Evolutionary conservation across 2,888 invertebrate genomes (phyloP).

Genomic region (Kuschelorhynchus macadamiae): DNA sequence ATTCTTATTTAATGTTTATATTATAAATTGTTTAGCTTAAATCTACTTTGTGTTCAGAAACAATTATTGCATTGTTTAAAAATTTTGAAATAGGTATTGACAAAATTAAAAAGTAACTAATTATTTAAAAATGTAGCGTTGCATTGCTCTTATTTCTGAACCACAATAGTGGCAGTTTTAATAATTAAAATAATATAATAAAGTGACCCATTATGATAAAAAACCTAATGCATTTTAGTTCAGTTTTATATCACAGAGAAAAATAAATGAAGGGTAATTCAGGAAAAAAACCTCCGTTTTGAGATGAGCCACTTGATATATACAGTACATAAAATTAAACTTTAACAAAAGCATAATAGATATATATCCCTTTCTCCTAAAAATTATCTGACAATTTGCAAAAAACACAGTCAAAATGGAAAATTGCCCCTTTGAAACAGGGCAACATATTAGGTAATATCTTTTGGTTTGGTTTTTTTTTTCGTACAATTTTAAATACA

Average conservation of each 20-base stretch:
- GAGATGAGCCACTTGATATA: slow-evolving; percentile 27
- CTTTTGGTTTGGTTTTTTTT: slow-evolving; percentile 6
- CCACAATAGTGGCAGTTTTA: slow-evolving; percentile 14
- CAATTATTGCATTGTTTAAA: too few species aligned
- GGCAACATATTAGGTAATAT: background rate
- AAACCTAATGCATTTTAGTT: slow-evolving; percentile 20
- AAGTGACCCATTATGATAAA: slow-evolving; percentile 19
- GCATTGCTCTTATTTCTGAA: background rate
- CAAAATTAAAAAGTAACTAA: too few species aligned
- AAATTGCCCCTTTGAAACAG: background rate
- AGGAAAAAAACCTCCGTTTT: slow-evolving; percentile 6
- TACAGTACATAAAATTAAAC: slow-evolving; percentile 12
- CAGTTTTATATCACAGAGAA: slow-evolving; percentile 42
- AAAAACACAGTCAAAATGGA: slow-evolving; percentile 5
- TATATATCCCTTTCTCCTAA: slow-evolving; percentile 14
- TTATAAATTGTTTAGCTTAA: too few species aligned
- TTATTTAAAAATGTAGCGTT: too few species aligned
- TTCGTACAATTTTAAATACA: background rate
- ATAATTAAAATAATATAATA: slow-evolving; percentile 5
- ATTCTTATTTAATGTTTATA: too few species aligned
- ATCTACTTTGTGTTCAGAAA: too few species aligned
- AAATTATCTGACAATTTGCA: slow-evolving; percentile 19
- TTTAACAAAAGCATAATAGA: slow-evolving; percentile 17
- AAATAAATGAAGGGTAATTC: slow-evolving; percentile 38
- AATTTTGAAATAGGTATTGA: too few species aligned